phyloP scores from a whole-genome alignment of 64 coral and sea anemone species.

The Montipora capricornis region DNA sequence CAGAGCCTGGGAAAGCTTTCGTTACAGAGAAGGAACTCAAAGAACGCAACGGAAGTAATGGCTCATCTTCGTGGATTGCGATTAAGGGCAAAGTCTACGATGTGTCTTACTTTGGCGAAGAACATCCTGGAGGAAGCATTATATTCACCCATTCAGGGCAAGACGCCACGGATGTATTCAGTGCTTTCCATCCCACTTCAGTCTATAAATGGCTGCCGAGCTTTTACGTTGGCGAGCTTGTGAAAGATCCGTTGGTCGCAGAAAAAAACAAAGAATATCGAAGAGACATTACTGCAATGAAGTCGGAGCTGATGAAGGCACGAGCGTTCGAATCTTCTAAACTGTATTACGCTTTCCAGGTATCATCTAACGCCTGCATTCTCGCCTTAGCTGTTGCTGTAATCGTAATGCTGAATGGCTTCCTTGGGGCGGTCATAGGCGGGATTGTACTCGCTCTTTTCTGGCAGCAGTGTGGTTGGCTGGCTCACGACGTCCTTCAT shows the following conservation, averaged over 20 bases:
- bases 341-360: conserved; percentile 20
- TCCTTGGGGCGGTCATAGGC: conserved; percentile 11
- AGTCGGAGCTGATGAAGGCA: conserved; percentile 27
- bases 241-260: background rate
- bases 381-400: background rate
- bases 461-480: conserved; percentile 39
- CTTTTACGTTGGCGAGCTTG: conserved; percentile 14
- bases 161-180: too few relatives aligned
- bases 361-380: background rate
- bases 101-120: background rate
- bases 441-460: conserved; percentile 12
- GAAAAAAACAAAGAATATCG: background rate
- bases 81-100: conserved; percentile 32
- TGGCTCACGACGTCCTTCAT: conserved; percentile 26
- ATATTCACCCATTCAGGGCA: background rate
- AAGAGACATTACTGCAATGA: conserved; percentile 8
- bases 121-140: conserved; percentile 14
- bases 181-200: background rate
- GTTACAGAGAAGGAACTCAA: conserved; percentile 4
- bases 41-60: conserved; percentile 24
- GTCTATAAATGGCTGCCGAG: conserved; percentile 2
- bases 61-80: background rate
- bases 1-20: background rate
- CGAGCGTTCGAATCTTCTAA: conserved; percentile 28
- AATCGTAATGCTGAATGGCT: background rate